Evolutionary conservation across 1,140 invertebrate species (phyloP).

Genomic region (Drosophila malerkotliana): DNA sequence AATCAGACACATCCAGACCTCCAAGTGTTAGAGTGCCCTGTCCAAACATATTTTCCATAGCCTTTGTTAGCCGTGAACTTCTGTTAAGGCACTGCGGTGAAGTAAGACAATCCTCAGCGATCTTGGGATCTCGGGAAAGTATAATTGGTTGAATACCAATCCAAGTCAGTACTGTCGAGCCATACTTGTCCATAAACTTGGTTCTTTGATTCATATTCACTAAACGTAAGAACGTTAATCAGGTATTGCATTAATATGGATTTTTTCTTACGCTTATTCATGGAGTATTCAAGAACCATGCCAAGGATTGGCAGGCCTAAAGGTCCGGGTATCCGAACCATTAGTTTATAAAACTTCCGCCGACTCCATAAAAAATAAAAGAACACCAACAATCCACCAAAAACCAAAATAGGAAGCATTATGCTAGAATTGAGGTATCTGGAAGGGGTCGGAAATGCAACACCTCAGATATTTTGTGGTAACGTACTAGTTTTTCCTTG

Average conservation of each 20-base stretch:
- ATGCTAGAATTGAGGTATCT: not conserved
- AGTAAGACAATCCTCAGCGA: conserved; percentile 48
- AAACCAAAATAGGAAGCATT: not conserved
- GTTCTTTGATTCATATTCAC: conserved; percentile 32
- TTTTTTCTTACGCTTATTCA: not conserved
- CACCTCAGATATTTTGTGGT: not conserved
- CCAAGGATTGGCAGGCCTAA: conserved; percentile 62
- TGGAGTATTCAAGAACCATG: conserved; percentile 1
- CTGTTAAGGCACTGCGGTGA: conserved; percentile 47
- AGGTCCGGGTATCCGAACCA: conserved; percentile 56
- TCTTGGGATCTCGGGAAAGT: conserved; percentile 45
- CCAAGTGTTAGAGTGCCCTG: conserved; percentile 36
- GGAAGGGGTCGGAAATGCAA: not conserved
- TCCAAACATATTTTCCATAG: conserved; percentile 35
- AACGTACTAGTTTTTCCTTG: not conserved
- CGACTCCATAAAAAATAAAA: conserved; percentile 62
- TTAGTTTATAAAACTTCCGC: conserved; percentile 55
- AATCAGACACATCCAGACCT: conserved; percentile 14
- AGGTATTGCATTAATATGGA: not conserved
- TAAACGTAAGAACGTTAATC: not conserved
- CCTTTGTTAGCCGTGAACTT: conserved; percentile 7
- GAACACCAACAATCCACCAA: conserved; percentile 24
- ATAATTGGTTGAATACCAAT: conserved; percentile 47
- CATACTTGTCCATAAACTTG: conserved; percentile 35
- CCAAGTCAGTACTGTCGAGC: conserved; percentile 45